phyloP scores from a whole-genome alignment of 2,888 invertebrate genomes.

The Gymnocheta viridis region DNA sequence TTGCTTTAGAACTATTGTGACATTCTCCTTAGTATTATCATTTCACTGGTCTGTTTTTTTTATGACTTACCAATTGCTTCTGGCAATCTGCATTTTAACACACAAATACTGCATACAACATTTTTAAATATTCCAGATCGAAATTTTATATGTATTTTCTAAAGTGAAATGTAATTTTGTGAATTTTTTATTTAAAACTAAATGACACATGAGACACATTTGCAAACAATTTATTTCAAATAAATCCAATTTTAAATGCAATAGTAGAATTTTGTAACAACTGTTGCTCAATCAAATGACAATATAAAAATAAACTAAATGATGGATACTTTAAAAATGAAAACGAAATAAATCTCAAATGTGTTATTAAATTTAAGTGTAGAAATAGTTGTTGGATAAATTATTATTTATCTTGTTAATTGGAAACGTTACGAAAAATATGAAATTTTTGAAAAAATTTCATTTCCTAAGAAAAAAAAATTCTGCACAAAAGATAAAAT shows the following conservation, averaged over 20 bases:
- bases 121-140: not conserved
- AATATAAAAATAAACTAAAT: not conserved
- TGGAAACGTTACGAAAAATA: not conserved
- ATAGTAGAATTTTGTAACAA: not conserved
- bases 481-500: too few relatives aligned
- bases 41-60: not conserved
- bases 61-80: not conserved
- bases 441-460: too few relatives aligned
- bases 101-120: not conserved
- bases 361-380: not conserved
- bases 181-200: slow-evolving; percentile 34
- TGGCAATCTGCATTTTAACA: not conserved
- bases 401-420: too few relatives aligned
- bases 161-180: slow-evolving; percentile 35
- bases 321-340: not conserved
- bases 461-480: too few relatives aligned
- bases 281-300: slow-evolving; percentile 25
- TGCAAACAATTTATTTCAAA: slow-evolving; percentile 53
- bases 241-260: slow-evolving; percentile 39
- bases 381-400: too few relatives aligned
- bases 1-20: too few relatives aligned
- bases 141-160: slow-evolving; percentile 8
- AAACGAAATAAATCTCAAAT: slow-evolving; percentile 20
- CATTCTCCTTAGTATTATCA: too few relatives aligned
- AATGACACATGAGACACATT: slow-evolving; percentile 56